Evolutionary conservation across 2,113 vertebrate species (phyloP), one percentile per base, ranked within the genome.

Genomic region (Tetraodon nigroviridis): DNA sequence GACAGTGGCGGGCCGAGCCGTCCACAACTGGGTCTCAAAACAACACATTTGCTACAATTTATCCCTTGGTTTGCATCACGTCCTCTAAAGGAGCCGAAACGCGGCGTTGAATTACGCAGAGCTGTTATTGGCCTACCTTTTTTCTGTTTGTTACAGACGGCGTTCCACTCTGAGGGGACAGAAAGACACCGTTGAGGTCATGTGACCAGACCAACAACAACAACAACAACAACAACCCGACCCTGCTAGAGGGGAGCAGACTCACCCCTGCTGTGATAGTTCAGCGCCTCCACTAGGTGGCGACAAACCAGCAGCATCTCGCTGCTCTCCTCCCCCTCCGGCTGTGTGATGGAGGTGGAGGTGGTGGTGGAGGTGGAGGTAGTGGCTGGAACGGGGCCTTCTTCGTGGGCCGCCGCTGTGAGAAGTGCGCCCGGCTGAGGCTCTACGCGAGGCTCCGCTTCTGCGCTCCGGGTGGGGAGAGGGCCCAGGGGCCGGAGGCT

Each of bases 231-330:
- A 16, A 6, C 4, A 46, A 16, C n/a, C n/a, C n/a, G n/a, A n/a
- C n/a, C n/a, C n/a, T n/a, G n/a, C n/a, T n/a, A n/a, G n/a, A n/a
- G n/a, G n/a, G n/a, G n/a, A n/a, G n/a, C 2, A 48, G 20, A 0
- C 74, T 75, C 24, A 92, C 91, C 90, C 84, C 81, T 86, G 64
- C 64, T 90, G 76, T 92, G 91, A 79, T 90, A 91, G 18, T 81
- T 84, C 58, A 90, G 51, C 6, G 91, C 89, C 64, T 91, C 90
- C 79, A 88, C 76, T 71, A 92, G 82, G 73, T 90, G 89, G 69
- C 84, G 88, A 86, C 88, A 90, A 55, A 84, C 90, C 1, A 91
- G 89, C 64, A 91, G 81, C 67, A 91, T 82, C 72, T 82, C 86
- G 12, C 85, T 88, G 68, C 65, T 81, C 61, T 85, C 78, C 0